phyloP scores from a whole-genome alignment of 2,797 vertebrate species.

The Gambusia yucatana region DNA sequence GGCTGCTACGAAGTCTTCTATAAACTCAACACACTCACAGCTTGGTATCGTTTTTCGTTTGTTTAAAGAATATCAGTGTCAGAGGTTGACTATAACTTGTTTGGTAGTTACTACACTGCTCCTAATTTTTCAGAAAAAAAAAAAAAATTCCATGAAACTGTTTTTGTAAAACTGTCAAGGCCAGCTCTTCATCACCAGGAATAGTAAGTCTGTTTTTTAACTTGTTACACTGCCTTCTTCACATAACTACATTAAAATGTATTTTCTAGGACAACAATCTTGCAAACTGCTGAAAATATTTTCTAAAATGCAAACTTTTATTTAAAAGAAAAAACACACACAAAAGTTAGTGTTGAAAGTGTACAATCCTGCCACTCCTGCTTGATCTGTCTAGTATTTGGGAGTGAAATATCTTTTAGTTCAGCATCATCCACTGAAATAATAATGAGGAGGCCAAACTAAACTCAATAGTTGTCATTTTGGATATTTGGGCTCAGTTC shows the following conservation, averaged over 20 bases:
- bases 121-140: neutral
- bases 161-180: neutral
- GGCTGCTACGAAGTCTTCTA: constrained; percentile 3
- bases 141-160: no score
- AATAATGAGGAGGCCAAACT: neutral
- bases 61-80: neutral
- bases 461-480: neutral
- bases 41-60: neutral
- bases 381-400: neutral
- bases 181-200: neutral
- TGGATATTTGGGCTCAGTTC: neutral
- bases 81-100: constrained; percentile 1
- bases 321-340: neutral
- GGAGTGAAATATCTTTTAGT: neutral
- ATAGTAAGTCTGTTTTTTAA: neutral
- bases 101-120: neutral
- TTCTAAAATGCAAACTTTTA: neutral
- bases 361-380: neutral
- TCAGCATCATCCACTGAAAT: neutral
- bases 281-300: neutral
- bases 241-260: neutral
- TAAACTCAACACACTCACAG: constrained; percentile 18
- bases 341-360: neutral
- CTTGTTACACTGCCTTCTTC: neutral
- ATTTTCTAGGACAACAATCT: neutral